These are phyloP conservation scores for Dendrolimus pini DNA, from an alignment of 2,888 invertebrate genomes.

Conservation along the genomic window DNA sequence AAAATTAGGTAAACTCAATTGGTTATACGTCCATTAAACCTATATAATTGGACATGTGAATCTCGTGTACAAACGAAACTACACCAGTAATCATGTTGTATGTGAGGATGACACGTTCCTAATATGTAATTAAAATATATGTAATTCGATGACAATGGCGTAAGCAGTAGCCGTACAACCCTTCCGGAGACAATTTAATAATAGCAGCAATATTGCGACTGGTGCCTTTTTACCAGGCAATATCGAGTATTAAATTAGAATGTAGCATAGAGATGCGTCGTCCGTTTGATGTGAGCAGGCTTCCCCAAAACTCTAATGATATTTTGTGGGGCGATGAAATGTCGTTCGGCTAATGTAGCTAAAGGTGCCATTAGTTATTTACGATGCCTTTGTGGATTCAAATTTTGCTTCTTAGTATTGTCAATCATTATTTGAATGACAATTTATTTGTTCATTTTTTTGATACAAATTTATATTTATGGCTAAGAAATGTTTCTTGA, in stretches of 20 bases:
- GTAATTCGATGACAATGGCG: conserved; percentile 8
- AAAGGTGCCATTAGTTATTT: background rate
- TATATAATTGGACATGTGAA: no score
- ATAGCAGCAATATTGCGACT: conserved; percentile 44
- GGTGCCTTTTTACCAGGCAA: conserved; percentile 62
- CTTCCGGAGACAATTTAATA: conserved; percentile 57
- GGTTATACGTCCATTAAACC: no score
- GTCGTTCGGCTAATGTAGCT: background rate
- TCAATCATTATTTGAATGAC: background rate
- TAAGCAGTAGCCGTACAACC: conserved; percentile 31
- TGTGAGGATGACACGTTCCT: background rate
- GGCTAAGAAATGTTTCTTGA: no score
- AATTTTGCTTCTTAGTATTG: background rate
- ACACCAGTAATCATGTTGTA: no score
- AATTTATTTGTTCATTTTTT: no score
- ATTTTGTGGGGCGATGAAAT: conserved; percentile 48
- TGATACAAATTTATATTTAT: no score
- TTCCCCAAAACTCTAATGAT: conserved; percentile 59
- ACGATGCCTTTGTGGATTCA: background rate
- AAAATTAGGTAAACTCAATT: no score
- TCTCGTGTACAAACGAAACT: no score
- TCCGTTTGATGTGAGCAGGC: conserved; percentile 65
- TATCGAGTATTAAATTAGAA: conserved; percentile 66
- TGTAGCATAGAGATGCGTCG: conserved; percentile 55
- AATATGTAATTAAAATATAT: background rate